Evolutionary conservation across 2,113 vertebrate species (phyloP).

Genomic region (Cranoglanis bouderius): DNA sequence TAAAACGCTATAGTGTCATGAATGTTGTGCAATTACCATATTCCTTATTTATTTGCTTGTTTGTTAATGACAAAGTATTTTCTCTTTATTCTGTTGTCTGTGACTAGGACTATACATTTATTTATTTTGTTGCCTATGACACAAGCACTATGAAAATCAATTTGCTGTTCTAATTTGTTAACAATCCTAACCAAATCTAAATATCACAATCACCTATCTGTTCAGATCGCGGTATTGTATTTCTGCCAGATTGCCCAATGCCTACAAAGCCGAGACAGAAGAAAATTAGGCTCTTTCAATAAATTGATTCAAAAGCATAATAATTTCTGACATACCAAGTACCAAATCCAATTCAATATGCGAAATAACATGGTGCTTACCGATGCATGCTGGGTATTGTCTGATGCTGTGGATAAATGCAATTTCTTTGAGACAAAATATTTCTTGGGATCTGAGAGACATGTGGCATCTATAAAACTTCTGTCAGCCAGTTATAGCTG

Average conservation of each 20-base stretch:
- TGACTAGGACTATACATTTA: too few species aligned
- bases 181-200: neutral
- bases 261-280: constrained; percentile 19
- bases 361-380: constrained; percentile 49
- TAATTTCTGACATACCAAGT: constrained; percentile 48
- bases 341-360: constrained; percentile 48
- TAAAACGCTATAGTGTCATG: neutral
- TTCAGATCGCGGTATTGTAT: neutral
- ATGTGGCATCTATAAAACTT: constrained; percentile 42
- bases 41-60: neutral
- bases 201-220: neutral
- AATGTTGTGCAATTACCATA: neutral
- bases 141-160: neutral
- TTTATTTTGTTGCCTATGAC: neutral
- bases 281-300: constrained; percentile 24
- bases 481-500: constrained; percentile 52
- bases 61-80: neutral
- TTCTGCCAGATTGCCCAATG: neutral
- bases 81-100: neutral
- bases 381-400: constrained; percentile 51
- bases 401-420: constrained; percentile 62
- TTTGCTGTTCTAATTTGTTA: neutral
- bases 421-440: constrained; percentile 54
- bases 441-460: constrained; percentile 29
- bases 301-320: constrained; percentile 38